These are phyloP conservation scores for Rhagoletis zephyria DNA, from an alignment of 1,140 invertebrate species.

Conservation along the genomic window DNA sequence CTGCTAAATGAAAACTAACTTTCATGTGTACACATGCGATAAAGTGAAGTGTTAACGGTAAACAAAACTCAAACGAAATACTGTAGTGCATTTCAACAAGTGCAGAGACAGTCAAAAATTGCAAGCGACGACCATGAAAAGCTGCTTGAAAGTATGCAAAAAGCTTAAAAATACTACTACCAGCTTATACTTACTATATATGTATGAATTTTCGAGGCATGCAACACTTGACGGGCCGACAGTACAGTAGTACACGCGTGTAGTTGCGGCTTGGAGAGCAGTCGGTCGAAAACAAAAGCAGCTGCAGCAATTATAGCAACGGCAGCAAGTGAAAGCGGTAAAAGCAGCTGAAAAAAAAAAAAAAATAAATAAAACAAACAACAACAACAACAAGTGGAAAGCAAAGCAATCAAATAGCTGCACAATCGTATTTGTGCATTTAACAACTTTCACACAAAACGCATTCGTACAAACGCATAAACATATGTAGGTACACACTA, in stretches of 20 bases:
- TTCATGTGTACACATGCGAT: not conserved
- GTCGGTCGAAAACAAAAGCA: slow-evolving; percentile 45
- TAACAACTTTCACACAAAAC: not conserved
- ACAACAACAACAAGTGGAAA: not conserved
- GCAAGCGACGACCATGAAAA: slow-evolving; percentile 45
- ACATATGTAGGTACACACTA: not conserved
- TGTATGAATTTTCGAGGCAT: slow-evolving; percentile 20
- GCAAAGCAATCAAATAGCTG: not conserved
- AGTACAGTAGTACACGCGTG: not conserved
- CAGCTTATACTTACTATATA: not conserved
- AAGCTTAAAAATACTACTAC: slow-evolving; percentile 42
- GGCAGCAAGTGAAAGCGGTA: not conserved
- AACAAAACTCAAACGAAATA: slow-evolving; percentile 49
- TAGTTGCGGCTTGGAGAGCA: slow-evolving; percentile 46
- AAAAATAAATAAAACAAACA: not conserved
- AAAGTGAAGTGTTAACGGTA: slow-evolving; percentile 5
- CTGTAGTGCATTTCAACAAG: not conserved
- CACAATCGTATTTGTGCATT: slow-evolving; percentile 37
- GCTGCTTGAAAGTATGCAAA: slow-evolving; percentile 15
- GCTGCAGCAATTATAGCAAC: not conserved
- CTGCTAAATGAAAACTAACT: not conserved
- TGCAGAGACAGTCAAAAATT: slow-evolving; percentile 9
- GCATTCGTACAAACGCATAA: not conserved
- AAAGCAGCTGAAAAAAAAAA: slow-evolving; percentile 12
- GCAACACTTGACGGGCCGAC: slow-evolving; percentile 36